Base-by-base conservation (phyloP, 2,888 invertebrate genomes). In the Cerceris rybyensis region DNA sequence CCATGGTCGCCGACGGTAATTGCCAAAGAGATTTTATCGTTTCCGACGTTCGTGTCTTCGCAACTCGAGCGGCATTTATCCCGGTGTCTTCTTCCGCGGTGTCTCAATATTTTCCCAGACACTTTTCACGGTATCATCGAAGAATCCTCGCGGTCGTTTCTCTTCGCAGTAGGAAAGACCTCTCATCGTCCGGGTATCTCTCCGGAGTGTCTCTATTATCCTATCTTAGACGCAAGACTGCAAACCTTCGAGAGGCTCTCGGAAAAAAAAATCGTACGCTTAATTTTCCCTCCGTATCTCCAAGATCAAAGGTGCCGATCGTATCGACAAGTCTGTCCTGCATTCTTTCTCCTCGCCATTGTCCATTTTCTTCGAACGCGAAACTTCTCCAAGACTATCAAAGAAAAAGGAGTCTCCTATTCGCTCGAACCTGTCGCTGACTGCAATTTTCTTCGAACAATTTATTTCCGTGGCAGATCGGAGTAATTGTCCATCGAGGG, bases 121-220 rank as follows among this genome's bases (percentile, higher is more conserved):
- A 28, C 28, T 28, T 28, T 28, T 28, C 28, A 28, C 28, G 28
- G 28, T 28, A 28, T 28, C 28, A 28, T 28, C 28, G 28, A 28
- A 4, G 28, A 28, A 4, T 28, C 28, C 28, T 28, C 28, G 28
- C 28, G 4, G 28, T 1, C 28, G 28, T 28, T 28, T 28, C 4
- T 28, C 28, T 28, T 28, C 28, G 28, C 28, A 1, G 28, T 28
- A 2, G 28, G 2, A 28, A 28, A 28, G 1, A 28, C 28, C 28
- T 28, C 28, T 28, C 28, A 4, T 28, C 28, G 28, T 28, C 28
- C 28, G 28, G 28, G 28, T 28, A 28, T 28, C 28, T 28, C 28
- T 1, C 28, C 28, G 28, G 28, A 28, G 66, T 54, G 70, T 83
- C 85, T 85, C 73, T 81, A 85, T 85, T 85, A 81, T 73, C 28